phyloP scores from a whole-genome alignment of 1,140 invertebrate species.

The Cyphomyrmex costatus region DNA sequence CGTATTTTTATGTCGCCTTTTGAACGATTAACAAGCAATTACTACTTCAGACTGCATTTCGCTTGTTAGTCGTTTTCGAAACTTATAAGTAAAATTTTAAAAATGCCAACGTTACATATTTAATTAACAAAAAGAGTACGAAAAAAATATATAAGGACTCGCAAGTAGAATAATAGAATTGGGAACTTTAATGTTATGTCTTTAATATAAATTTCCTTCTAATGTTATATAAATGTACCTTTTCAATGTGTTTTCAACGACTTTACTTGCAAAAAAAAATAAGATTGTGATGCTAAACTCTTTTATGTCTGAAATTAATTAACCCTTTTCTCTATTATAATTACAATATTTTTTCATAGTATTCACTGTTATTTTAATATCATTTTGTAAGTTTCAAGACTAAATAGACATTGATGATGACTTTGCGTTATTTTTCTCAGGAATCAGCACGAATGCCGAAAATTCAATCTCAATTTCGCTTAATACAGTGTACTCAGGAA shows the following conservation, averaged over 20 bases:
- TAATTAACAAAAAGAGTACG: conserved; percentile 3
- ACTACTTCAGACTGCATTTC: too few relatives aligned
- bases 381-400: not conserved
- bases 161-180: not conserved
- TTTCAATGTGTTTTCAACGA: too few relatives aligned
- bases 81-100: not conserved
- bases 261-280: not conserved
- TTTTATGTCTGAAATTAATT: not conserved
- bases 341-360: not conserved
- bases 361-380: not conserved
- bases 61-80: not conserved
- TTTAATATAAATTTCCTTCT: not conserved
- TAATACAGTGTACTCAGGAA: not conserved
- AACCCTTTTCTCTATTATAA: not conserved
- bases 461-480: conserved; percentile 53
- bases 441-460: not conserved
- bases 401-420: not conserved
- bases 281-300: not conserved
- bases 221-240: too few relatives aligned
- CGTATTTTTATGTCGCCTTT: not conserved
- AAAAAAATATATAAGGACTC: not conserved
- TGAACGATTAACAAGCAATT: too few relatives aligned
- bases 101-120: not conserved
- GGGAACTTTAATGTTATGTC: not conserved
- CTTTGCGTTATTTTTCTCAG: not conserved